Conservation (phyloP, 2,888 invertebrate genomes). For the Leptinotarsa tumamoca region DNA sequence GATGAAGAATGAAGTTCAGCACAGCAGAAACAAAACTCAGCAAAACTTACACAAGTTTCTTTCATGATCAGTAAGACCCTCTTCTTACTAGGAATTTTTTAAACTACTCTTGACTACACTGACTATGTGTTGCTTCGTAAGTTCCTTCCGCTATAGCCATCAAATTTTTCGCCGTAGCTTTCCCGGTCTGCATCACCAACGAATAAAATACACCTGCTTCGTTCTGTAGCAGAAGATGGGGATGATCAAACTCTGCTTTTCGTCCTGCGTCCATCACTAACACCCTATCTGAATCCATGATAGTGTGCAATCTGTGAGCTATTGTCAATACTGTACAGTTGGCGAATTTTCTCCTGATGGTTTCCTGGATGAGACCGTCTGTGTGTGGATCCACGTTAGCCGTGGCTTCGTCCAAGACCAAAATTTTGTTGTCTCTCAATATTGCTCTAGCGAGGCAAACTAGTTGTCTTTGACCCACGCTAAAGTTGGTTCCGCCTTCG, state of each 20-base stretch:
- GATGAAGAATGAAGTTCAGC: too few relatives aligned
- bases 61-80: background rate
- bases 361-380: slow-evolving; percentile 81
- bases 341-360: slow-evolving; percentile 79
- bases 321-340: slow-evolving; percentile 85
- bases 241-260: slow-evolving; percentile 80
- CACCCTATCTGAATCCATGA: slow-evolving; percentile 87
- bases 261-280: slow-evolving; percentile 83
- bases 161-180: slow-evolving; percentile 26
- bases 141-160: background rate
- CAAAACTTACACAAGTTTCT: too few relatives aligned
- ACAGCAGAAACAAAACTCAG: too few relatives aligned
- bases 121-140: background rate
- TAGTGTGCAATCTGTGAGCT: slow-evolving; percentile 85
- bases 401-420: slow-evolving; percentile 77
- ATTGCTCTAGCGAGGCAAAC: slow-evolving; percentile 76
- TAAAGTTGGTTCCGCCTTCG: slow-evolving; percentile 72
- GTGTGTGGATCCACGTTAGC: slow-evolving; percentile 85
- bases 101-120: too few relatives aligned
- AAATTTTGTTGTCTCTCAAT: slow-evolving; percentile 63
- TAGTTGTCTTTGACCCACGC: slow-evolving; percentile 73
- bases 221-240: slow-evolving; percentile 73
- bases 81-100: too few relatives aligned
- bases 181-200: slow-evolving; percentile 78
- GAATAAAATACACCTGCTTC: slow-evolving; percentile 48